Conservation (phyloP, 37 sponge, comb jelly and placozoan genomes). For the Beroe forskalii region DNA sequence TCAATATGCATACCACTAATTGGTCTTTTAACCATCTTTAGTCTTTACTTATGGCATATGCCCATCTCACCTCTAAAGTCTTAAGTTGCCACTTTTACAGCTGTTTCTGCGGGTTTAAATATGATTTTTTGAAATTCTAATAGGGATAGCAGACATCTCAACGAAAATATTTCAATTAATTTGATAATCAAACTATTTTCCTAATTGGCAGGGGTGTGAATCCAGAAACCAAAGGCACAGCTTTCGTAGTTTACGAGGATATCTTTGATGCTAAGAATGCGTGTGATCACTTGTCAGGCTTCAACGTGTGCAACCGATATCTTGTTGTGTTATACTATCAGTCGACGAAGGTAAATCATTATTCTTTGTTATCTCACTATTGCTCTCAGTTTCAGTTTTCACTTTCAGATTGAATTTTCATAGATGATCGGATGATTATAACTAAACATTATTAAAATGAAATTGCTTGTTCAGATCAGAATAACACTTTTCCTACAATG, state of each 20-base stretch:
- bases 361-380: neutral
- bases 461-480: too few relatives aligned
- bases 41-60: too few relatives aligned
- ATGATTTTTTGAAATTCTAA: too few relatives aligned
- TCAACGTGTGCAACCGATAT: slow-evolving; percentile 99
- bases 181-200: too few relatives aligned
- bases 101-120: too few relatives aligned
- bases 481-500: neutral
- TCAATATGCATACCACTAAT: too few relatives aligned
- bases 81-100: too few relatives aligned
- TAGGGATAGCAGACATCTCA: too few relatives aligned
- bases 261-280: slow-evolving; percentile 99
- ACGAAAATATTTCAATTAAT: too few relatives aligned
- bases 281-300: slow-evolving; percentile 96
- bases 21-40: too few relatives aligned
- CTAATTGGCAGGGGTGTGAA: slow-evolving; percentile 78
- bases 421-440: neutral
- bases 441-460: too few relatives aligned
- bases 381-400: neutral
- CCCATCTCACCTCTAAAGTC: too few relatives aligned
- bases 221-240: slow-evolving; percentile 91
- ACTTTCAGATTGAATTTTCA: neutral
- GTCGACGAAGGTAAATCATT: slow-evolving; percentile 79
- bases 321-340: slow-evolving; percentile 98
- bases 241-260: slow-evolving; percentile 98